These are phyloP conservation scores for Perithous albicinctus DNA, from an alignment of 2,888 invertebrate genomes.

Conservation along the genomic window DNA sequence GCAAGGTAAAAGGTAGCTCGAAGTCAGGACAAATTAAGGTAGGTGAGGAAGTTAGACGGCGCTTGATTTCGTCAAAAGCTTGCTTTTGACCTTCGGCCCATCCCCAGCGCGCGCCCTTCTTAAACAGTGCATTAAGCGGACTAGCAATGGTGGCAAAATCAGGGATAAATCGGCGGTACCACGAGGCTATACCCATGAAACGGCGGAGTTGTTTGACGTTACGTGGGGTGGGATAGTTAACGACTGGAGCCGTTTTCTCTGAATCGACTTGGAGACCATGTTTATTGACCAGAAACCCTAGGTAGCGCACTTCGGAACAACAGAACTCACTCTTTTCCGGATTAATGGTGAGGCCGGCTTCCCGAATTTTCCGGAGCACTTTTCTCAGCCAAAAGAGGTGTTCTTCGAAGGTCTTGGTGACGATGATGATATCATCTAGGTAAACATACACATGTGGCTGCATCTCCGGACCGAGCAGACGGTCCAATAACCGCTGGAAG, in stretches of 20 bases:
- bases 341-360: slow-evolving; percentile 65
- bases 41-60: too few relatives aligned
- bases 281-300: slow-evolving; percentile 21
- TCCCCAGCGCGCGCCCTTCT: not conserved
- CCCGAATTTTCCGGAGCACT: slow-evolving; percentile 71
- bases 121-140: not conserved
- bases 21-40: too few relatives aligned
- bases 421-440: slow-evolving; percentile 65
- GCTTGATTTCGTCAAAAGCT: too few relatives aligned
- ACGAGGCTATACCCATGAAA: slow-evolving; percentile 19
- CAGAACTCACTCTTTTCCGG: slow-evolving; percentile 25
- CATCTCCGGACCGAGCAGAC: slow-evolving; percentile 68
- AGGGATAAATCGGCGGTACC: slow-evolving; percentile 34
- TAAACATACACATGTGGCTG: slow-evolving; percentile 60
- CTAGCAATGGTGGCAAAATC: not conserved
- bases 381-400: slow-evolving; percentile 42
- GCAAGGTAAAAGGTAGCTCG: too few relatives aligned
- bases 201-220: slow-evolving; percentile 37
- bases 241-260: slow-evolving; percentile 4
- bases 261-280: slow-evolving; percentile 16
- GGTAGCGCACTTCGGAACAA: not conserved
- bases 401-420: slow-evolving; percentile 52
- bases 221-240: slow-evolving; percentile 24
- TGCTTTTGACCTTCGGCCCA: too few relatives aligned
- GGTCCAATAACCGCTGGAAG: slow-evolving; percentile 75